Evolutionary conservation across 23 tunicate genomes (phyloP), one percentile per base, ranked within the genome.

Genomic region (Styela clava): DNA sequence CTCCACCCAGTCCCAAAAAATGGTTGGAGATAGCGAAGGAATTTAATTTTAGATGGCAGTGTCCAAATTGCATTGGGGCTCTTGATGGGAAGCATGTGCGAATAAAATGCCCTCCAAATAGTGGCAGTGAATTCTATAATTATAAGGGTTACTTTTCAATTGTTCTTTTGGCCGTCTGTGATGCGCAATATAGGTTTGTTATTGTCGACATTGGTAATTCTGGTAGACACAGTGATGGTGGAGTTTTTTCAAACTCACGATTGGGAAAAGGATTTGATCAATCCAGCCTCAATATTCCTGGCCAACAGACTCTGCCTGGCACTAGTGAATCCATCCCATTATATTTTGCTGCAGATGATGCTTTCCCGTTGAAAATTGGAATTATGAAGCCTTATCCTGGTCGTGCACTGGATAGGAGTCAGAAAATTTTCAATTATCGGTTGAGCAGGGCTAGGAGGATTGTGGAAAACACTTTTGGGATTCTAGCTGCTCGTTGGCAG

Each of bases 391-490:
- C 91, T 20, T 86, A 71, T 52, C 91, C 91, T 23, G 91, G 91
- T 31, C 70, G 61, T 65, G 30, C 24, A 21, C 74, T 86, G 20
- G 9, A 31, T 35, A 73, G 34, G 7, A 63, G 64, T 28, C 34
- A 62, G 61, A 24, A 28, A 62, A 63, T 82, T 3, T 86, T 56
- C 31, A 86, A 81, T 35, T 86, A 86, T 52, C 61, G 85, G 1
- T 73, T 86, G 16, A 70, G 82, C 52, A 85, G 85, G 33, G 91
- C 91, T 24, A 84, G 85, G 5, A 24, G 86, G 72, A 73, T 85
- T 34, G 62, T 86, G 12, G 82, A 86, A 73, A 86, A 86, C 81
- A 82, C 91, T 23, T 86, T 86, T 81, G 85, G 91, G 16, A 74
- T 86, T 31, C 24, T 86, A 31, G 64, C 88, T 31, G 88, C 31